These are phyloP conservation scores for Ptyas mucosa DNA, from an alignment of 2,113 vertebrate genomes.

Conservation along the genomic window DNA sequence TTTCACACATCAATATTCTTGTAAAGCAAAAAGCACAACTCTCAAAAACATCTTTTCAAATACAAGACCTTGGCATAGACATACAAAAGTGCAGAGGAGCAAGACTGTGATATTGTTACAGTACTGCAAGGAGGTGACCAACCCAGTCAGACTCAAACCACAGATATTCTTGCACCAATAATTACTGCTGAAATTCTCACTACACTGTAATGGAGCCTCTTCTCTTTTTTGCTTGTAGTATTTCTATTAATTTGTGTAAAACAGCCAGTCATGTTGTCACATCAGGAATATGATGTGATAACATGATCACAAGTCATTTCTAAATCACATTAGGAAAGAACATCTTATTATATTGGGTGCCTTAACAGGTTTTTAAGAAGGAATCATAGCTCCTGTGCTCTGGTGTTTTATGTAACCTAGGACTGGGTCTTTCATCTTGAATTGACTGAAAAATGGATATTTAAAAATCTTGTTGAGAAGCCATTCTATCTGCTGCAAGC, in stretches of 20 bases:
- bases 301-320: not conserved
- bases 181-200: not conserved
- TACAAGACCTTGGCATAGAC: not conserved
- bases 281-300: not conserved
- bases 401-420: not conserved
- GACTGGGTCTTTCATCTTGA: not conserved
- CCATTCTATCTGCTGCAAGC: too few relatives aligned
- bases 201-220: too few relatives aligned
- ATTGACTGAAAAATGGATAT: not conserved
- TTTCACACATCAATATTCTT: not conserved
- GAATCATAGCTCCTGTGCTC: not conserved
- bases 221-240: not conserved
- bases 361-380: not conserved
- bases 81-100: not conserved
- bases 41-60: not conserved
- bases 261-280: not conserved
- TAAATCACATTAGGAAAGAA: not conserved
- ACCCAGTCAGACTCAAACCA: not conserved
- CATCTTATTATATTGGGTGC: not conserved
- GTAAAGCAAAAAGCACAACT: not conserved
- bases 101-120: not conserved
- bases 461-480: not conserved
- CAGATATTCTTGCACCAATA: not conserved
- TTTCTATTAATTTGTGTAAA: not conserved
- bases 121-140: not conserved